phyloP scores from a whole-genome alignment of 2,113 vertebrate species.

The Cololabis saira region DNA sequence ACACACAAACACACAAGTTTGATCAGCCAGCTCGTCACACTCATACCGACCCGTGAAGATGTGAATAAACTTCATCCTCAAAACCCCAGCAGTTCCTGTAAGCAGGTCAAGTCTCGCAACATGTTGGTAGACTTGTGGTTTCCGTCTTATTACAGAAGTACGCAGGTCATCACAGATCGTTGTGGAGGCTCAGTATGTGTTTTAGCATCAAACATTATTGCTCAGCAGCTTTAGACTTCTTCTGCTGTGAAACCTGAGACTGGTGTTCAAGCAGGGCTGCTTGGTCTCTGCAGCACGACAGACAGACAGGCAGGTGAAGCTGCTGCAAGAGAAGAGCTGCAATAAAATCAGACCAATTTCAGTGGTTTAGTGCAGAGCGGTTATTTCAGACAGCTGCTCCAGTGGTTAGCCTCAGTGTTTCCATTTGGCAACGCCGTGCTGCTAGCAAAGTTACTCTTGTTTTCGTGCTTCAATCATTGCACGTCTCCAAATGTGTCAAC shows the following conservation, averaged over 20 bases:
- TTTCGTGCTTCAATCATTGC: slow-evolving; percentile 16
- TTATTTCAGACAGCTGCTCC: slow-evolving; percentile 40
- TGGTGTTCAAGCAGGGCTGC: neutral
- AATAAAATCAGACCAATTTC: slow-evolving; percentile 19
- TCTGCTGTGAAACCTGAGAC: neutral
- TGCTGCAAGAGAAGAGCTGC: slow-evolving; percentile 6
- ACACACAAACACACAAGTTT: slow-evolving; percentile 29
- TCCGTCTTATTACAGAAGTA: too few species aligned
- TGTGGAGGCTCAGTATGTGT: too few species aligned
- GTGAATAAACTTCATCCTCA: too few species aligned
- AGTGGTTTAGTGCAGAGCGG: slow-evolving; percentile 29
- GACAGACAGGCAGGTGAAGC: slow-evolving; percentile 6
- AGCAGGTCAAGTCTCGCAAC: too few species aligned
- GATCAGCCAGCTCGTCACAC: too few species aligned
- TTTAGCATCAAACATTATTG: too few species aligned
- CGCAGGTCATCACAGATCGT: too few species aligned
- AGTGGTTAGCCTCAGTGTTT: slow-evolving; percentile 49
- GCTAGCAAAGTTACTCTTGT: slow-evolving; percentile 8
- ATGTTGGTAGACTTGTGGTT: too few species aligned
- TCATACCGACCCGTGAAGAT: too few species aligned
- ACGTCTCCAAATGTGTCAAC: neutral
- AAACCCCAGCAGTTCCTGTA: too few species aligned
- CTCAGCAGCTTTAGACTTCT: too few species aligned
- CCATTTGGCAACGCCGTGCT: too few species aligned
- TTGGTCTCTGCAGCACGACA: neutral